Evolutionary conservation across 2,113 vertebrate genomes (phyloP).

Genomic region (Chascanopsetta lugubris): DNA sequence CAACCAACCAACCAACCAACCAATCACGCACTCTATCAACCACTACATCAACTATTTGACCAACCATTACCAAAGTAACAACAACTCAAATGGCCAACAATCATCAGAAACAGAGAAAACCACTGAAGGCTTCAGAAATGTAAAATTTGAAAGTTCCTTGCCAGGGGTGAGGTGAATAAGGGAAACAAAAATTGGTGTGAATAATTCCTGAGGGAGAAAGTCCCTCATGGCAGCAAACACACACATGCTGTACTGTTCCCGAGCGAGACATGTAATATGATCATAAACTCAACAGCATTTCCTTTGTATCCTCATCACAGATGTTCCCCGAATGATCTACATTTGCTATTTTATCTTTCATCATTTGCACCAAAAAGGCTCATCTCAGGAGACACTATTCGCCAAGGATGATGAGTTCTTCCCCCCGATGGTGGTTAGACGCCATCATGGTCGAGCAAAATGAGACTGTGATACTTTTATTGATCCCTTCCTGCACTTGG

Average conservation of each 20-base stretch:
- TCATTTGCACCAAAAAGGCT: conserved; percentile 22
- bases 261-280: no score
- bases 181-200: not conserved
- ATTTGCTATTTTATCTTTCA: not conserved
- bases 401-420: conserved; percentile 32
- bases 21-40: no score
- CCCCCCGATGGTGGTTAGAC: conserved; percentile 16
- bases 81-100: no score
- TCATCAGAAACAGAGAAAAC: no score
- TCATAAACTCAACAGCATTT: no score
- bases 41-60: no score
- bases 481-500: conserved; percentile 40
- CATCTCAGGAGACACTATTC: conserved; percentile 43
- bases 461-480: conserved; percentile 48
- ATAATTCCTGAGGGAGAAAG: not conserved
- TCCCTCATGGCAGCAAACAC: not conserved
- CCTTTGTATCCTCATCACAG: conserved; percentile 3
- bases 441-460: conserved; percentile 15
- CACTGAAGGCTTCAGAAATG: no score
- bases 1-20: no score
- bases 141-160: no score
- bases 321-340: conserved; percentile 17
- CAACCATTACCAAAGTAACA: no score
- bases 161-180: not conserved
- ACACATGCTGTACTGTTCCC: no score